phyloP scores from a whole-genome alignment of 2,888 invertebrate species.

The Netelia melanura region DNA sequence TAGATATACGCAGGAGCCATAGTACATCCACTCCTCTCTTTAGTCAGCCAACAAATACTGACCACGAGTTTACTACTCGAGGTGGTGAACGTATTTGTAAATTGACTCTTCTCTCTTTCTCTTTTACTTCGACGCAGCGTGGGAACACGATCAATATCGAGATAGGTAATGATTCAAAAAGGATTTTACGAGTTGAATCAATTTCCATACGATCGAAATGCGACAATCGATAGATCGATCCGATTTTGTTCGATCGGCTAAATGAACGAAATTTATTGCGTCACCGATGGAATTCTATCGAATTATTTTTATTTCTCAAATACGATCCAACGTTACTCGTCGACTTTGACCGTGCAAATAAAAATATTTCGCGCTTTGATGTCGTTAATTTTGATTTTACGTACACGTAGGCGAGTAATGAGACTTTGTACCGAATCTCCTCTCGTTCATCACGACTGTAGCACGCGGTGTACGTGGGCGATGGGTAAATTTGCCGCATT shows the following conservation, averaged over 20 bases:
- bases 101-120: neutral
- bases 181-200: neutral
- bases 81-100: slow-evolving; percentile 13
- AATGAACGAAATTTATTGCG: neutral
- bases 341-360: neutral
- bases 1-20: slow-evolving; percentile 16
- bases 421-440: slow-evolving; percentile 22
- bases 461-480: slow-evolving; percentile 33
- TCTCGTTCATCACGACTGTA: neutral
- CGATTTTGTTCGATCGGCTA: too few relatives aligned
- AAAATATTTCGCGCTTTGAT: neutral
- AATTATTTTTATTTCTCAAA: too few relatives aligned
- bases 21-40: slow-evolving; percentile 12
- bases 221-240: too few relatives aligned
- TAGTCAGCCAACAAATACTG: slow-evolving; percentile 40
- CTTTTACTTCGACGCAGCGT: neutral
- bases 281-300: too few relatives aligned
- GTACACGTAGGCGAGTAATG: neutral
- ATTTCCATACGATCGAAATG: neutral
- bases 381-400: neutral
- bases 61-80: slow-evolving; percentile 1
- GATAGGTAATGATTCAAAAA: neutral
- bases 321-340: too few relatives aligned
- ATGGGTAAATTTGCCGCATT: slow-evolving; percentile 38
- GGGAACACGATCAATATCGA: slow-evolving; percentile 25